phyloP scores from a whole-genome alignment of 1,140 invertebrate genomes.

The Drosophila lacteicornis region DNA sequence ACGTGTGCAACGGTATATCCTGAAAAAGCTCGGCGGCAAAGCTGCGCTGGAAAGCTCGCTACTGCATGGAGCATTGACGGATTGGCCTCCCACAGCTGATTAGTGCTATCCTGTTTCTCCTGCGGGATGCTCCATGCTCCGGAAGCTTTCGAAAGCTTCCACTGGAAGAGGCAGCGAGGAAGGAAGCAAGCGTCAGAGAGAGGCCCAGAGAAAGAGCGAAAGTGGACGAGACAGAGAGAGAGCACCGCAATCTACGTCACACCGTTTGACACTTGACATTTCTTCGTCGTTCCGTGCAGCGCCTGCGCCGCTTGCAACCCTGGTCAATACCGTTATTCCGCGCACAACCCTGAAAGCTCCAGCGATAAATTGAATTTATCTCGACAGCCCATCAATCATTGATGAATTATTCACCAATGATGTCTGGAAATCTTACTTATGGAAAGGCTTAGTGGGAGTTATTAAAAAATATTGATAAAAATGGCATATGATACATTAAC shows the following conservation, averaged over 20 bases:
- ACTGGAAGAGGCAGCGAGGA: not conserved
- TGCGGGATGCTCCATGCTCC: conserved; percentile 5
- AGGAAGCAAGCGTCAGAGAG: not conserved
- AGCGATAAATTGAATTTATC: not conserved
- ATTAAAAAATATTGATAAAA: not conserved
- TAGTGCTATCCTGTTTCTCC: conserved; percentile 24
- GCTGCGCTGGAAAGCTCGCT: conserved; percentile 8
- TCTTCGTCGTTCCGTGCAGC: conserved; percentile 5
- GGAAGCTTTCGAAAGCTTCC: conserved; percentile 1
- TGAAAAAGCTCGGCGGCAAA: conserved; percentile 46
- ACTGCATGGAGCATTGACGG: too few relatives aligned
- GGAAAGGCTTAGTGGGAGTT: too few relatives aligned
- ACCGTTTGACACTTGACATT: conserved; percentile 68
- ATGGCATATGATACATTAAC: too few relatives aligned
- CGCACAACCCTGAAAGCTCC: conserved; percentile 7
- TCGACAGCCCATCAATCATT: not conserved
- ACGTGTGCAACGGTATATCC: conserved; percentile 41
- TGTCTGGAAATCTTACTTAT: not conserved
- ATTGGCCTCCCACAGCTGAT: conserved; percentile 23
- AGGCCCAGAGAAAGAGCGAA: not conserved
- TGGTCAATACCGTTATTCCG: conserved; percentile 8
- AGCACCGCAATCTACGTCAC: conserved; percentile 17
- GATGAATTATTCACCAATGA: not conserved
- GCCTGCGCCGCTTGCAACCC: conserved; percentile 29
- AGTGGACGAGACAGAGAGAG: not conserved